A percentile compares a stretch with the other conserved stretches of the same genome.
These are phyloP conservation scores for Meloe dianella DNA, from an alignment of 2,888 invertebrate genomes.

Conservation along the genomic window DNA sequence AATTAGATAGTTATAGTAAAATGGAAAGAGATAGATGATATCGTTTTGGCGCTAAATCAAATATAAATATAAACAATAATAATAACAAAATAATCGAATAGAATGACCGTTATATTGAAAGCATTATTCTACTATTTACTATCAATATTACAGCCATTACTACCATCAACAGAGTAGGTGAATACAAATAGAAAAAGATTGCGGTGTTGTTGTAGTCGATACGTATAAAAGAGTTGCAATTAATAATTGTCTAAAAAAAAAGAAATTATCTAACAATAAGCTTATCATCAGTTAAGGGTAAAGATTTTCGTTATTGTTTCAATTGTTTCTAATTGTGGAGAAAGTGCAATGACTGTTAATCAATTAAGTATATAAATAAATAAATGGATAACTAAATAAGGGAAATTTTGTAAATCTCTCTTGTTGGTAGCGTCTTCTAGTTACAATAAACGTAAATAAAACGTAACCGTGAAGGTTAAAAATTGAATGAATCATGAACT, in stretches of 20 bases:
- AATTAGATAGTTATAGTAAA: not conserved
- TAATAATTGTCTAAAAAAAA: not conserved
- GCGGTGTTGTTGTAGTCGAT: not conserved
- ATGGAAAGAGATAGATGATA: not conserved
- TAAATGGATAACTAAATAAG: not conserved
- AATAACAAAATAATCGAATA: not conserved
- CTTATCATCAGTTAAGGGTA: not conserved
- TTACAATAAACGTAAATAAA: conserved; percentile 37
- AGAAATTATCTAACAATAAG: not conserved
- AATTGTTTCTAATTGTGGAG: conserved; percentile 13
- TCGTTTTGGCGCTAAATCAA: not conserved
- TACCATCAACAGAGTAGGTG: not conserved
- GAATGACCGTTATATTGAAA: not conserved
- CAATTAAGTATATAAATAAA: not conserved
- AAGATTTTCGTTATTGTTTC: not conserved
- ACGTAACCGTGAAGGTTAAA: conserved; percentile 40
- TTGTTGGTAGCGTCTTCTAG: conserved; percentile 32
- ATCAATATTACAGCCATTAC: not conserved
- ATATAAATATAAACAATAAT: not conserved
- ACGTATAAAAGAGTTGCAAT: not conserved
- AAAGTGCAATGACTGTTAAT: not conserved
- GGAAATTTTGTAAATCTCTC: too few relatives aligned
- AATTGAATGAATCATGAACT: conserved; percentile 35
- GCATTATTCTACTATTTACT: not conserved
- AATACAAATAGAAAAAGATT: not conserved